Base-by-base conservation (phyloP, 2,797 vertebrate genomes). In the Tapera naevia region DNA sequence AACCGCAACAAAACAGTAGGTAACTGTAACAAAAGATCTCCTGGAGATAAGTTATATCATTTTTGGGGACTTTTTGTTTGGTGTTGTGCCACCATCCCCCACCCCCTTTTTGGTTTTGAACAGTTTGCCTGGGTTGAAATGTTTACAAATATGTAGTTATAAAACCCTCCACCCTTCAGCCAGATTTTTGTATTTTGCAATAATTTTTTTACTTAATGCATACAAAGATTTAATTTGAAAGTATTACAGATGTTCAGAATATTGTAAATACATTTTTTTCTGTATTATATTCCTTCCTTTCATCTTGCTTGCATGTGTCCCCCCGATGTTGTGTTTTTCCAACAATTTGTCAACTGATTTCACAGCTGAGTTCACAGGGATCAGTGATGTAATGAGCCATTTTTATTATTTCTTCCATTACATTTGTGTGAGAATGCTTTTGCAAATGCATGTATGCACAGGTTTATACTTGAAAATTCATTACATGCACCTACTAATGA, bases 291-390 rank as follows among this genome's bases (percentile, higher is more conserved):
- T 90, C 67, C 95, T 93, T 93, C 70, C 78, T 96, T 80, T 88
- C 70, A 73, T 88, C 92, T 86, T 88, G 91, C 95, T 96, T 96
- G 96, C 97, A 93, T 97, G 96, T 95, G 87, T 93, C 51, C 78
- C 75, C 86, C 73, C 73, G 73, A 4, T 71, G 41, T 94, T 94
- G 64, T 8, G 53, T 95, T 94, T 95, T 84, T 69, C 84, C 84
- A 94, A 66, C 86, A 91, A 88, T 91, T 96, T 86, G 93, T 86
- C 78, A 96, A n/a, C 93, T 95, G 94, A 96, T 95, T 97, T 97
- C 80, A 86, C 84, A 65, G 89, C 58, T 73, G 94, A 97, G 95
- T 97, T 98, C 96, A 97, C 96, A 97, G 91, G 95, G 93, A 94
- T 96, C 93, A 97, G 93, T 95, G 69, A 92, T 91, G 91, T 93